Evolutionary conservation across 2,888 invertebrate genomes (phyloP), one percentile per base, ranked within the genome.

Genomic region (Scaptomyza parva): DNA sequence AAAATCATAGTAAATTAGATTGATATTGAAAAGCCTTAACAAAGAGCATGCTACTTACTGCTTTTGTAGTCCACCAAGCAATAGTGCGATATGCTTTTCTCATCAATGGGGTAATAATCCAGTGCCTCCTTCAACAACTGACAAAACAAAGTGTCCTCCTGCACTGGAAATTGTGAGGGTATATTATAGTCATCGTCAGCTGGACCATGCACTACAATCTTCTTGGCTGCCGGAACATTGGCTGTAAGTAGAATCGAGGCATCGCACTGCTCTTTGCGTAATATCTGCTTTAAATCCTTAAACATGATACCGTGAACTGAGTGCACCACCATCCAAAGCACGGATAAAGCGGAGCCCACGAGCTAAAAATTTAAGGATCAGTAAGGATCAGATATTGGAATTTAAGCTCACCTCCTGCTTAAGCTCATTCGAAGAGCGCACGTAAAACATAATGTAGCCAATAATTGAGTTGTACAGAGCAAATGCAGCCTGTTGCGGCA

Each of bases 391-490:
- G 17, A 6, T 12, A 12, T 35, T 4, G 3, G 1, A 0, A 26
- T 7, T 4, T 2, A 0, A 3, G 26, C 68, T 37, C 44, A 92
- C 92, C 88, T 97, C 96, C 88, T 98, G 98, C 0, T 98, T 98
- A 45, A 97, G 97, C 89, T 99, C 99, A 88, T 98, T 97, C 0
- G 99, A 98, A 11, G 98, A 96, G 55, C 99, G 93, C 2, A 99
- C 99, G 89, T 99, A 99, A 92, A 99, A 99, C 99, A 99, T 99
- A 3, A 99, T 97, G 89, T 98, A 99, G 1, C 99, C 99, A 79
- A 99, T 99, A 83, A 99, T 96, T 88, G 99, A 99, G 93, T 99
- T 99, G 92, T 99, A 99, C 1, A 99, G 92, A 0, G 98, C 97
- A 92, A 99, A 99, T 0, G 99, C 99, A 0, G 99, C 98, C 91